Conservation (phyloP, 2,797 vertebrate genomes). For the Corythornis leucogaster region DNA sequence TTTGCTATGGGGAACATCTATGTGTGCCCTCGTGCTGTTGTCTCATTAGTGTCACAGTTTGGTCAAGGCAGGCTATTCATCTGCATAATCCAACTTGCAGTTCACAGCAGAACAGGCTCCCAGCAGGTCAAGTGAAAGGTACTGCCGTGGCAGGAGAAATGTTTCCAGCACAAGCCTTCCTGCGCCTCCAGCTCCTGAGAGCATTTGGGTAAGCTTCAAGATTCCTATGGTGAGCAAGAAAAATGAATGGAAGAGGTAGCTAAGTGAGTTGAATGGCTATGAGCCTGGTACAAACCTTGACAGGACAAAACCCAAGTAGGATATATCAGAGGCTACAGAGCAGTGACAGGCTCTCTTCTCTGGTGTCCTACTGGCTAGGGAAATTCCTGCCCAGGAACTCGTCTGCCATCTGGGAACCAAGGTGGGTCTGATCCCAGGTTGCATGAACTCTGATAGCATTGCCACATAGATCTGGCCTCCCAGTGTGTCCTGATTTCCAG, state of each 20-base stretch:
- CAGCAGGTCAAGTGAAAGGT: background rate
- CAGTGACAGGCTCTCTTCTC: background rate
- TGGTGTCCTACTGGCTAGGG: background rate
- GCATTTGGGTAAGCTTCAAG: background rate
- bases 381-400: background rate
- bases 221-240: background rate
- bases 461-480: background rate
- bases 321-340: background rate
- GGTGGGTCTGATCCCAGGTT: background rate
- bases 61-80: background rate
- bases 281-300: background rate
- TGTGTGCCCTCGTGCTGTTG: background rate
- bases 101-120: background rate
- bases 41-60: background rate
- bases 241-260: background rate
- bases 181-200: background rate
- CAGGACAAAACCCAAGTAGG: background rate
- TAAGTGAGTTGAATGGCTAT: background rate
- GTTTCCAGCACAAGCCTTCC: background rate
- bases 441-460: background rate
- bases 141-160: rapidly evolving
- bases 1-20: background rate
- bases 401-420: background rate
- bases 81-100: background rate
- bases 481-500: background rate